A percentile compares a stretch with the other conserved stretches of the same genome.
These are phyloP conservation scores for Metalampra italica DNA, from an alignment of 2,888 invertebrate species.

Conservation along the genomic window DNA sequence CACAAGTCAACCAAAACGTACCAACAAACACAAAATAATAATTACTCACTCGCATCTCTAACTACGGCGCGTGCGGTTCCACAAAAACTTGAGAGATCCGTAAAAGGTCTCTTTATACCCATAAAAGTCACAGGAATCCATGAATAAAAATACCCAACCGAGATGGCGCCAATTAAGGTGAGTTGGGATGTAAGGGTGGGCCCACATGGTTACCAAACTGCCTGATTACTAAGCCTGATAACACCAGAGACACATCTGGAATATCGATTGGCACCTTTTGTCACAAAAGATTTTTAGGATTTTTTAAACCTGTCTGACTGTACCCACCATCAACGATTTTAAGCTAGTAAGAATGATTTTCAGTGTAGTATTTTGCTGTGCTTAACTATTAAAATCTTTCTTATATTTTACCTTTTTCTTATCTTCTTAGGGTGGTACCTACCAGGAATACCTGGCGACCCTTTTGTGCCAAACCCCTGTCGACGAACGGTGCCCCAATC, in stretches of 20 bases:
- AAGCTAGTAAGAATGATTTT: no score
- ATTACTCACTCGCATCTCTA: slow-evolving; percentile 45
- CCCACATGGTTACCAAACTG: neutral
- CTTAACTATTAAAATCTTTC: no score
- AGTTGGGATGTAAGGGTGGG: slow-evolving; percentile 46
- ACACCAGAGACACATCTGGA: neutral
- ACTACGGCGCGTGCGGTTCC: slow-evolving; percentile 43
- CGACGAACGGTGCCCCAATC: no score
- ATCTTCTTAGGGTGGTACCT: no score
- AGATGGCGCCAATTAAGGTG: slow-evolving; percentile 21
- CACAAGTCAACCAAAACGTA: neutral
- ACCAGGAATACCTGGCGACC: no score
- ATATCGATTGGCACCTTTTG: neutral
- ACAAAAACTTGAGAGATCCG: slow-evolving; percentile 23
- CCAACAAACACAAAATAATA: slow-evolving; percentile 28
- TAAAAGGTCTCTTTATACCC: slow-evolving; percentile 41
- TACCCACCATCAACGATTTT: no score
- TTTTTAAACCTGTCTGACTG: no score
- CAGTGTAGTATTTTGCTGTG: no score
- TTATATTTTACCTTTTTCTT: no score
- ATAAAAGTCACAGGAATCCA: slow-evolving; percentile 13
- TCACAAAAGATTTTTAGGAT: no score
- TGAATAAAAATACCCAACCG: slow-evolving; percentile 22
- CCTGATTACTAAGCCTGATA: neutral
- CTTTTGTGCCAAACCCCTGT: no score